Percentiles rank a stretch among this genome's conserved stretches.
phyloP scores from a whole-genome alignment of 2,797 vertebrate species.

The Oryzias dopingdopingensis region DNA sequence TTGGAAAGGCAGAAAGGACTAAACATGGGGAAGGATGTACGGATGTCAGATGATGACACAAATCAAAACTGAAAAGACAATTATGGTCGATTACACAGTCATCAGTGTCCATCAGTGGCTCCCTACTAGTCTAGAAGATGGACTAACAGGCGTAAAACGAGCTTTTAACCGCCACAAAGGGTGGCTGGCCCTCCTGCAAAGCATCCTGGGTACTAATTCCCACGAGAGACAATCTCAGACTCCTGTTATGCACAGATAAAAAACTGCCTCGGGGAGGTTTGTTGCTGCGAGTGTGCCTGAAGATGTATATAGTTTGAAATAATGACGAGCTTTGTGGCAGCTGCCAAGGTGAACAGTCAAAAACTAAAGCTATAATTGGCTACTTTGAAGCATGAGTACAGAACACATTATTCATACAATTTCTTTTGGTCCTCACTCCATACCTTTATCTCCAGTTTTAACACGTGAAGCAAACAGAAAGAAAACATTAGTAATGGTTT shows the following conservation, averaged over 20 bases:
- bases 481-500: not conserved
- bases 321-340: conserved; percentile 43
- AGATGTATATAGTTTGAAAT: conserved; percentile 48
- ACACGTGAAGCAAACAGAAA: not conserved
- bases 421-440: conserved; percentile 5
- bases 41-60: conserved; percentile 86
- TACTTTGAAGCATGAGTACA: conserved; percentile 42
- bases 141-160: conserved; percentile 99
- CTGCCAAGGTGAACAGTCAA: conserved; percentile 27
- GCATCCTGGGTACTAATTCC: conserved; percentile 75
- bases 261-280: conserved; percentile 61
- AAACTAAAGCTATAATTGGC: conserved; percentile 44
- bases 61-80: conserved; percentile 99
- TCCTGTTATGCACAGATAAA: conserved; percentile 72
- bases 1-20: conserved; percentile 31
- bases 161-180: conserved; percentile 97
- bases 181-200: conserved; percentile 65
- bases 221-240: conserved; percentile 68
- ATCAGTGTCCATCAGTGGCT: conserved; percentile 90
- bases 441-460: not conserved
- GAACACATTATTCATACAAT: conserved; percentile 3
- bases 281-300: conserved; percentile 46
- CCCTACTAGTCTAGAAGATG: conserved; percentile 84
- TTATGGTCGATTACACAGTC: conserved; percentile 99
- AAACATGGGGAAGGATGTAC: conserved; percentile 57